Evolutionary conservation across 2,888 invertebrate genomes (phyloP), one percentile per base, ranked within the genome.

Genomic region (Metacarcinus magister): DNA sequence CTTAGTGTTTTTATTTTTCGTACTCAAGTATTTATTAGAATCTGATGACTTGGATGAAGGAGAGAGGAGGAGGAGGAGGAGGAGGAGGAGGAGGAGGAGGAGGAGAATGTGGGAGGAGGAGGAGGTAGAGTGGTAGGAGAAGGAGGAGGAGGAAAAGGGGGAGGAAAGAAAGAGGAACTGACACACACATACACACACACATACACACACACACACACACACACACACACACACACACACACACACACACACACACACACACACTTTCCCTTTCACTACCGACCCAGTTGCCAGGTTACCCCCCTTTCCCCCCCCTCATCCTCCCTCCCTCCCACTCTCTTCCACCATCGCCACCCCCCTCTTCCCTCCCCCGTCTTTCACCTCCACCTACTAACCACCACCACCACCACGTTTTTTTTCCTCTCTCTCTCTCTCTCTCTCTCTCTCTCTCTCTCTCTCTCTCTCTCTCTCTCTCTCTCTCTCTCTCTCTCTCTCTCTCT

Each of bases 171-270:
- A 32, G 32, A 82, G 32, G 8, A 10, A 32, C 75, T n/a, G 75
- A 75, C 67, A 67, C 67, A 2, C 23, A 67, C 67, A 23, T 3
- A 7, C 67, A 67, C 67, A 7, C 8, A 7, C 8, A 67, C 67
- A 46, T 4, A 7, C 5, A 46, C 46, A 10, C 4, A 82, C 82
- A 3, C 32, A 28, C 82, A 82, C 82, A 82, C 82, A 82, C 82
- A 82, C 82, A 82, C 82, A 82, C 82, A 82, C 82, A 82, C 82
- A 82, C 82, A 82, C 82, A 67, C 82, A 82, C 82, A 82, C 28
- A 82, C 82, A 82, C 82, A 82, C 82, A 82, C 82, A 82, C 82
- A 82, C 82, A 82, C 82, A 82, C 82, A 82, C 82, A 82, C 82
- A 82, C 82, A 82, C 82, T 82, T 82, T 82, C 82, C 82, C 82